Base-by-base conservation (phyloP, 2,113 vertebrate genomes). In the Thunnus maccoyii region DNA sequence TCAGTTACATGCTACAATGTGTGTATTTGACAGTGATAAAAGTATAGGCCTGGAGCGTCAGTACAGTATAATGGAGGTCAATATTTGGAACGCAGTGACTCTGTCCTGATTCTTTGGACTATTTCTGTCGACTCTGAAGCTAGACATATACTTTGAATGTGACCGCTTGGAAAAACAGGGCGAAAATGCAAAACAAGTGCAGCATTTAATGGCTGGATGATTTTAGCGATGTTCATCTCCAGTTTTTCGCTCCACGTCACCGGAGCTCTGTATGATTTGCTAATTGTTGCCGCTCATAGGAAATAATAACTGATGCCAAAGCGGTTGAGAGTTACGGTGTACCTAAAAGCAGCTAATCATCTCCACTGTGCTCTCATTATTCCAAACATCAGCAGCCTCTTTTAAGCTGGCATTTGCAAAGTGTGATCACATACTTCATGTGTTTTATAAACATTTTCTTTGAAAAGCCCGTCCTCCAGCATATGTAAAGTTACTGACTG, bases 51-150 rank as follows among this genome's bases (percentile, higher is more conserved):
- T 25, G 27, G 30, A 72, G 48, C 44, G 10, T 41, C 18, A 5
- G 66, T 15, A 12, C 16, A 51, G 27, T 30, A 8, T 51, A 41
- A 17, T 76, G 56, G 47, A 73, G 56, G 46, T 74, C 83, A 73
- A 70, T n/a, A 58, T 65, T 50, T 47, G 55, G 20, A 25, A 20
- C 41, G 58, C 17, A 41, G 18, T 25, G 62, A 67, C 47, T 22
- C 30, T 52, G 65, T 27, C 61, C 55, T 64, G 13, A 30, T 80
- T 80, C 60, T 44, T 58, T 20, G 61, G n/a, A 25, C 78, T 78
- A 60, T 36, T 62, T 75, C 13, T 44, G 68, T 22, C 47, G 8
- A 4, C 32, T n/a, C 20, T 12, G 52, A 30, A 71, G 57, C 17
- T 14, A 16, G 16, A 41, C 2, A 3, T 18, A 12, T 12, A 7